phyloP scores from a whole-genome alignment of 2,797 vertebrate genomes.

The Pseudopleuronectes americanus region DNA sequence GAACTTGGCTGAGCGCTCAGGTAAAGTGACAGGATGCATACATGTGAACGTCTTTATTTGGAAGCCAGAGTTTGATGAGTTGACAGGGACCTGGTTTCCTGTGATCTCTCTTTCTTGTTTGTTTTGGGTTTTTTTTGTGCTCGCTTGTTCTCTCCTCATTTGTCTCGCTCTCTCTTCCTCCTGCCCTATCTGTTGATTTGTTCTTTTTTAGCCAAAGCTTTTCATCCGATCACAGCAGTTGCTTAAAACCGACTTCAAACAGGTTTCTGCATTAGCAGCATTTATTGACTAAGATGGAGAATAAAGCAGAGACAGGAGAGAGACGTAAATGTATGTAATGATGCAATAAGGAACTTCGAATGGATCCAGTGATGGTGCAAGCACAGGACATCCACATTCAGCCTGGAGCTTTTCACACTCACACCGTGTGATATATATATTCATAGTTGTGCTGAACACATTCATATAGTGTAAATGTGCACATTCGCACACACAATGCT shows the following conservation, averaged over 20 bases:
- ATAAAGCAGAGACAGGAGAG: neutral
- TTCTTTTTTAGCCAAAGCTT: constrained; percentile 27
- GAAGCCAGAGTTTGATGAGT: constrained; percentile 15
- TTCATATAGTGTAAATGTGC: constrained; percentile 26
- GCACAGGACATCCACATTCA: constrained; percentile 13
- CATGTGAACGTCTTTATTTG: constrained; percentile 51
- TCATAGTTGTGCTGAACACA: constrained; percentile 30
- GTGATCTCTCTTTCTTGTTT: constrained; percentile 8
- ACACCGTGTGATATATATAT: constrained; percentile 35
- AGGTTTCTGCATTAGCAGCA: neutral
- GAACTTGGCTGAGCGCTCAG: constrained; percentile 89
- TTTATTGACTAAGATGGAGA: constrained; percentile 9
- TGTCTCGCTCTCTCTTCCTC: constrained; percentile 19
- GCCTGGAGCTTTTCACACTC: constrained; percentile 18
- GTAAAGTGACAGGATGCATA: constrained; percentile 73
- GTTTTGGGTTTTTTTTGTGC: neutral
- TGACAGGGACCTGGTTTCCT: constrained; percentile 31
- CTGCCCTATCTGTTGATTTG: constrained; percentile 14
- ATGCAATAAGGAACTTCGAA: constrained; percentile 19
- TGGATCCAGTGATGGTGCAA: constrained; percentile 19
- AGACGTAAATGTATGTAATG: constrained; percentile 6
- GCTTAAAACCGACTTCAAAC: constrained; percentile 41
- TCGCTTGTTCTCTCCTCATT: neutral
- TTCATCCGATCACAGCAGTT: constrained; percentile 52
- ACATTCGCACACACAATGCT: constrained; percentile 16